Percentiles rank a stretch among this genome's conserved stretches.
These are phyloP conservation scores for Coremacera marginata DNA, from an alignment of 2,888 invertebrate species.

Conservation along the genomic window DNA sequence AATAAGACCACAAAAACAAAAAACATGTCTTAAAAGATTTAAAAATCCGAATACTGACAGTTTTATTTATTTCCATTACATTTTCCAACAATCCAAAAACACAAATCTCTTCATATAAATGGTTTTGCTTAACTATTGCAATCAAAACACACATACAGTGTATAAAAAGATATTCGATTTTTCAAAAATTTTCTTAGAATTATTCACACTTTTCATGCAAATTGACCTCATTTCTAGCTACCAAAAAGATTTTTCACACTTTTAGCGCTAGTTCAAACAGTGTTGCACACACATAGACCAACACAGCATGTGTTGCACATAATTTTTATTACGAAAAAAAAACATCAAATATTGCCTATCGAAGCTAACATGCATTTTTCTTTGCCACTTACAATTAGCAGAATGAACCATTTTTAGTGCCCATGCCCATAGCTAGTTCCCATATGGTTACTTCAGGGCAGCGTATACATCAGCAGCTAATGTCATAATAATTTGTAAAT, in stretches of 20 bases:
- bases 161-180: neutral
- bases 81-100: too few relatives aligned
- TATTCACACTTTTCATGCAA: neutral
- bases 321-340: neutral
- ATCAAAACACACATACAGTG: neutral
- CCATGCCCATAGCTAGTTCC: neutral
- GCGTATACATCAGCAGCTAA: slow-evolving; percentile 1
- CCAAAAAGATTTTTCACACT: neutral
- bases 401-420: neutral
- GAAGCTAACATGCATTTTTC: neutral
- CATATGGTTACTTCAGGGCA: neutral
- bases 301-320: neutral
- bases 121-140: too few relatives aligned
- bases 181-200: neutral
- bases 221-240: slow-evolving; percentile 1
- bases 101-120: too few relatives aligned
- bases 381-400: slow-evolving; percentile 1
- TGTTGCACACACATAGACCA: neutral
- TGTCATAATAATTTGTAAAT: slow-evolving; percentile 23
- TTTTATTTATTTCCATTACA: too few relatives aligned
- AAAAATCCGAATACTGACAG: too few relatives aligned
- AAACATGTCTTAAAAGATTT: too few relatives aligned
- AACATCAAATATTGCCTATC: neutral
- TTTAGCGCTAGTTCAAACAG: neutral
- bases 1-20: too few relatives aligned